Base-by-base conservation (phyloP, 2,113 vertebrate species). In the Charina bottae region DNA sequence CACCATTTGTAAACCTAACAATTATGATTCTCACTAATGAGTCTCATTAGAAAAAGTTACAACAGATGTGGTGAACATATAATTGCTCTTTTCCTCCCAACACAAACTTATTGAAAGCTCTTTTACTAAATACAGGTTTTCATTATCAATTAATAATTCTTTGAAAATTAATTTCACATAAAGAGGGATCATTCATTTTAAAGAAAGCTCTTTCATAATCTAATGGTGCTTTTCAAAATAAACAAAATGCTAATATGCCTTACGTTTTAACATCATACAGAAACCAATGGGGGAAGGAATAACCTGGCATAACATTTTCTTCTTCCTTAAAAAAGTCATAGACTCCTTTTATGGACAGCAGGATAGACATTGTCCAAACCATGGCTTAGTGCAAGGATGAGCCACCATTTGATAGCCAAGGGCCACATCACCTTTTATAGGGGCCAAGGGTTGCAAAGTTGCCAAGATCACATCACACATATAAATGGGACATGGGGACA, bases 171-270 rank as follows among this genome's bases (percentile, higher is more conserved):
- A 53, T 23, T 62, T 83, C 87, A 72, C 49, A 90, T 93, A 90
- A 23, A 19, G 8, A 59, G 3, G n/a, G 23, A 60, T 87, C 19
- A 23, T 87, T 87, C 55, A 56, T 59, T 55, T 56, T 53, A 86
- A 55, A n/a, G 12, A 56, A 54, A 86, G 12, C 83, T 54, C 85
- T 60, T 87, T 87, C n/a, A 87, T 19, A 58, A 56, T 56, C 53
- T 19, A 17, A 21, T 53, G 13, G 6, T 3, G 28, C 17, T 86
- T 55, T 86, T 54, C 23, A 55, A 86, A 86, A 55, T 21, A 55
- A 94, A 93, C 95, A 93, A 94, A 84, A 95, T 62, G 93, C 90
- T 62, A 93, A 94, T 93, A 89, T 93, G 92, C 93, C 92, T 95
- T 94, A 42, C 7, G 19, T 42, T 78, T 78, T 78, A 78, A 78